A percentile compares a stretch with the other conserved stretches of the same genome.
Conservation (phyloP, 2,797 vertebrate species). For the Gorsachius magnificus region DNA sequence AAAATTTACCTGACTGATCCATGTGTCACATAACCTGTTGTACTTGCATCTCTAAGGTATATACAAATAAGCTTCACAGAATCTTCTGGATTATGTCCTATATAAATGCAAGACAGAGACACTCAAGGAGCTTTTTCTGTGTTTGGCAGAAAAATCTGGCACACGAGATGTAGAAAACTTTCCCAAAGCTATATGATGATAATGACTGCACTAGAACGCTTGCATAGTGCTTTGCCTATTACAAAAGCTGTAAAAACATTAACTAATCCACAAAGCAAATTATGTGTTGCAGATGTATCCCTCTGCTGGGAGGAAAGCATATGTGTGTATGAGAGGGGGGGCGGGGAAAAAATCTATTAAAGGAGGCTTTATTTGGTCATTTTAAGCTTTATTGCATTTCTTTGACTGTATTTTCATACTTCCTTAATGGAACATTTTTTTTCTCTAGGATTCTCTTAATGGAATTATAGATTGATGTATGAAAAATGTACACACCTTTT, state of each 20-base stretch:
- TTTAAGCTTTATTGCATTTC: background rate
- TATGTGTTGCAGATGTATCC: background rate
- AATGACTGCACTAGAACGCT: background rate
- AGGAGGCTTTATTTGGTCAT: background rate
- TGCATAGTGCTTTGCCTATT: background rate
- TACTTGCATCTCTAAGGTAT: background rate
- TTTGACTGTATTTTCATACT: background rate
- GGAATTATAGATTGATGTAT: background rate
- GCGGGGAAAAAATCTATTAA: background rate
- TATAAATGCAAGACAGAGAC: background rate
- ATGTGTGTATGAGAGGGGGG: background rate
- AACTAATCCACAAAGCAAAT: slow-evolving; percentile 14
- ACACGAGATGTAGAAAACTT: background rate
- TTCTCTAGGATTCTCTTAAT: background rate
- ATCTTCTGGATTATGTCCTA: background rate
- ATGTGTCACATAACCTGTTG: background rate
- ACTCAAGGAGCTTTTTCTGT: background rate
- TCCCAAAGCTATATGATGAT: background rate
- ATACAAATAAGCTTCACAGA: background rate
- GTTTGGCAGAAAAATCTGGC: slow-evolving; percentile 1
- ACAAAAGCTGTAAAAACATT: slow-evolving; percentile 27
- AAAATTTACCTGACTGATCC: background rate
- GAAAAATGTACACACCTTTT: background rate
- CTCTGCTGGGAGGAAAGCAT: slow-evolving; percentile 10
- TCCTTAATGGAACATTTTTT: background rate